Evolutionary conservation across 92 coral and sea anemone genomes (phyloP), one percentile per base, ranked within the genome.

Genomic region (Galaxea fascicularis): DNA sequence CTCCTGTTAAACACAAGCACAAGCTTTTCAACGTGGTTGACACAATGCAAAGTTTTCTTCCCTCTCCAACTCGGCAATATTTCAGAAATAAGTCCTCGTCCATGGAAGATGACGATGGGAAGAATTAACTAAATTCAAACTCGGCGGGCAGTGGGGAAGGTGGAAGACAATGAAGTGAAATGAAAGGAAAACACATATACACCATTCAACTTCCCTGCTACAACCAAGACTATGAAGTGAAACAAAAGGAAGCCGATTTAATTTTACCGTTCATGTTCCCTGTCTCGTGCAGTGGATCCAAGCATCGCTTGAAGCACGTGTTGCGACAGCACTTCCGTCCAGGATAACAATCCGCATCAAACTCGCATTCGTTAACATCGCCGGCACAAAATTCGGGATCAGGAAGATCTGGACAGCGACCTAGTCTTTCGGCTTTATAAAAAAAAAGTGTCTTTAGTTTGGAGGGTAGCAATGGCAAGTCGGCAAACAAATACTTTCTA

Each of bases 281-380:
- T 5, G 35, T 11, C 20, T 8, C 46, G 7, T 16, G 41, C 24
- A 86, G 85, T 4, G 94, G 94, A 26, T 81, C 83, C n/a, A 91
- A 80, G 13, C 94, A 91, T 24, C 77, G 41, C 22, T 69, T 87
- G 59, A 76, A 68, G 65, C 94, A 91, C n/a, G 89, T 87, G 71
- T 91, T 85, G 30, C 82, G 84, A 58, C 94, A 91, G 79, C 94
- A 91, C 76, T 91, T 91, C 87, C 72, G 70, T 45, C 79, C 83
- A 31, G 86, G 85, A 84, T 84, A 91, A 62, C 94, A 91, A 58
- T 91, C 94, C 0, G 71, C 94, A 69, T 91, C 94, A 68, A 87
- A 91, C 64, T 83, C 82, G 68, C 94, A 91, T 69, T 91, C 89
- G 60, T 71, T 62, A 10, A 70, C 77, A 29, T 91, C 78, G 26